Evolutionary conservation across 2,888 invertebrate species (phyloP), one percentile per base, ranked within the genome.

Genomic region (Andrena fulva): DNA sequence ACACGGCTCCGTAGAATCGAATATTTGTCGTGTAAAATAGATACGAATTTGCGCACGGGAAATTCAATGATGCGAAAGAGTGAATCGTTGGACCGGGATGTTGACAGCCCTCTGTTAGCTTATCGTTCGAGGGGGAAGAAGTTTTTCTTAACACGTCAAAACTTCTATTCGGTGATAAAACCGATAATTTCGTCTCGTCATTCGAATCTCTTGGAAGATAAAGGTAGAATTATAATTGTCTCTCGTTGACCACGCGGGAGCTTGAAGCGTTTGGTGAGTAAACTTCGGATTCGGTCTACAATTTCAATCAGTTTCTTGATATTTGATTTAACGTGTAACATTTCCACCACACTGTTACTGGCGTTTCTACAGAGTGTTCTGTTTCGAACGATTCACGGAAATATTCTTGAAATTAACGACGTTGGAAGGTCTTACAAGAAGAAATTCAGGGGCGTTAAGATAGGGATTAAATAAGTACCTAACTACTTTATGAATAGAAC

Each of bases 1-100:
- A 82, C 67, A 77, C 73, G 42, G 74, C 77, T 68, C 64, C 63
- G 67, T 33, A 67, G 59, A 71, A 72, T 74, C 82, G 83, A 77
- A 83, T 83, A 74, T 83, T 83, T 77, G 77, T 70, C 83, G 66
- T 82, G 70, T 67, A 74, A 77, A 82, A 81, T 81, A 71, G 70
- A 82, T 42, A 77, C 73, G 66, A 72, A 71, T 81, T 81, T 62
- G 72, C 73, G 60, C 64, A n/a, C 35, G 60, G 16, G 69, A 73
- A 73, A 80, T 63, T 75, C 59, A 35, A 59, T 74, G 68, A 70
- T 71, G 71, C 35, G 48, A 69, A 69, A 66, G 67, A 72, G 56
- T 24, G 68, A 29, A 69, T 10, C 63, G 52, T 20, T n/a, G 12
- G 2, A n/a, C 16, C 20, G 24, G n/a, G 27, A 63, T 68, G 54